phyloP scores from a whole-genome alignment of 2,797 vertebrate genomes.

The Enteromius trimaculatus region DNA sequence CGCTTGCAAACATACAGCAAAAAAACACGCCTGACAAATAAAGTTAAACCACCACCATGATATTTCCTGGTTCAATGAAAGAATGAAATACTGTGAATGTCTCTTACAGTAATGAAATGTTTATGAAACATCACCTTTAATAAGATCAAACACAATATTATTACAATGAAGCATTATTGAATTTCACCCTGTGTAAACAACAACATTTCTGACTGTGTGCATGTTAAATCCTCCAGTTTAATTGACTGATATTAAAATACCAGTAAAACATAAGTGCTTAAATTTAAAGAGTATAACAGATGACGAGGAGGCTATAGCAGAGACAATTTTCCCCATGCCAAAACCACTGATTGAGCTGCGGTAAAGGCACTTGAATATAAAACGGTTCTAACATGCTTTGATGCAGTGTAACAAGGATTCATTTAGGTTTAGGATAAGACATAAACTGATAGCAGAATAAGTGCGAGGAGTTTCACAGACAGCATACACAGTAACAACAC shows the following conservation, averaged over 20 bases:
- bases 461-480: not conserved
- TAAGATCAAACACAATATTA: slow-evolving; percentile 3
- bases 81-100: not conserved
- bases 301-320: not conserved
- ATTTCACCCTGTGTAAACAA: slow-evolving; percentile 39
- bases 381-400: slow-evolving; percentile 13
- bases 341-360: slow-evolving; percentile 14
- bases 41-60: not conserved
- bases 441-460: not conserved
- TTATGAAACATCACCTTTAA: not conserved
- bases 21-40: not conserved
- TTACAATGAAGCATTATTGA: slow-evolving; percentile 33
- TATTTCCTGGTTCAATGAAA: not conserved
- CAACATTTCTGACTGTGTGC: slow-evolving; percentile 7
- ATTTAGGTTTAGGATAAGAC: slow-evolving; percentile 7
- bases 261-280: slow-evolving; percentile 16
- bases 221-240: not conserved
- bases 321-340: not conserved
- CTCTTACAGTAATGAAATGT: slow-evolving; percentile 5
- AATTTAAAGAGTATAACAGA: not conserved
- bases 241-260: not conserved
- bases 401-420: slow-evolving; percentile 14
- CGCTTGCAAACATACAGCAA: not conserved
- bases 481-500: slow-evolving; percentile 6
- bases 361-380: slow-evolving; percentile 35